These are phyloP conservation scores for Sclerurus mexicanus DNA, from an alignment of 2,113 vertebrate species.

Conservation along the genomic window DNA sequence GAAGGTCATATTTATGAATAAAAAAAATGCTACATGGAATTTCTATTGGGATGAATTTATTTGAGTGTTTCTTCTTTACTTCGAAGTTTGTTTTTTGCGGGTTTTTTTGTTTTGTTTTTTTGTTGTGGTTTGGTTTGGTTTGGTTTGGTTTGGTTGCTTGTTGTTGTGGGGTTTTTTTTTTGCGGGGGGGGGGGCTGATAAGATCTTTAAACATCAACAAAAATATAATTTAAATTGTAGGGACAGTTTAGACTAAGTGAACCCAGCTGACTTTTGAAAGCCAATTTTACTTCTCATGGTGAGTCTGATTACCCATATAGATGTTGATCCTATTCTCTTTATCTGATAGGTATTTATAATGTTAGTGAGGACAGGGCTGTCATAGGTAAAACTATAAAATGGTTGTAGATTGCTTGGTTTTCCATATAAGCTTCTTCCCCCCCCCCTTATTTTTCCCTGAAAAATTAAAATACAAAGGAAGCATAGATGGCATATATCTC, in stretches of 20 bases:
- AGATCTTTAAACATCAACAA: not conserved
- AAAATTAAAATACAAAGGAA: not conserved
- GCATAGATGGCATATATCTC: not conserved
- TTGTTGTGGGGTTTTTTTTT: too few species aligned
- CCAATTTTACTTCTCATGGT: not conserved
- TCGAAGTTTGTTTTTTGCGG: too few species aligned
- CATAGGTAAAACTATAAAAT: not conserved
- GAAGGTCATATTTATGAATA: not conserved
- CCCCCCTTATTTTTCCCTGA: accelerated
- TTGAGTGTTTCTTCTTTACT: not conserved
- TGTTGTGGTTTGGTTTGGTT: too few species aligned
- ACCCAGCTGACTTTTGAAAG: not conserved
- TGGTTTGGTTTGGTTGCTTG: too few species aligned
- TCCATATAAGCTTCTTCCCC: not conserved
- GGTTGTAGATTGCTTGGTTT: accelerated
- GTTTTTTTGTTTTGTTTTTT: too few species aligned
- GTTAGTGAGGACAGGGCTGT: accelerated
- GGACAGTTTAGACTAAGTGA: not conserved
- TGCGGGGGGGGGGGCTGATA: not conserved
- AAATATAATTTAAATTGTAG: not conserved
- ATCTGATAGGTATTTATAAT: not conserved
- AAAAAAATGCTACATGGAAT: not conserved
- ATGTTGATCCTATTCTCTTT: not conserved
- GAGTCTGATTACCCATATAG: not conserved
- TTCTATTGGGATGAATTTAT: not conserved